Conservation (phyloP, 2,888 invertebrate genomes). For the Acanthosepion pharaonis region DNA sequence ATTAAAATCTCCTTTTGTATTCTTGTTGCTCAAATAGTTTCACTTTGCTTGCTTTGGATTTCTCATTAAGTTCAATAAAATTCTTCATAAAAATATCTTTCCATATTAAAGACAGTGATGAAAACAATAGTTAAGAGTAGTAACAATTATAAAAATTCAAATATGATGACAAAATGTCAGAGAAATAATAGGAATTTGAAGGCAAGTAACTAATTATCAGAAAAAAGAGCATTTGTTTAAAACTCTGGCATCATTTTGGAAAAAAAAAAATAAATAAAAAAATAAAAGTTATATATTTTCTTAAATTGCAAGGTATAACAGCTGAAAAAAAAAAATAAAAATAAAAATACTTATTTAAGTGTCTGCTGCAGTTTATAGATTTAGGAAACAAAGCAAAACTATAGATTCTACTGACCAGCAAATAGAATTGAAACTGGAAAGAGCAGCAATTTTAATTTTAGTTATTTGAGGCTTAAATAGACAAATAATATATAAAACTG, state of each 20-base stretch:
- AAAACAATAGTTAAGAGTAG: neutral
- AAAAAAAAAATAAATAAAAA: no score
- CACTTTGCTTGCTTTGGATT: neutral
- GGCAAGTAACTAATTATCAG: neutral
- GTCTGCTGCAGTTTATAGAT: constrained; percentile 18
- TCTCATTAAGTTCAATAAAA: neutral
- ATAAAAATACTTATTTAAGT: neutral
- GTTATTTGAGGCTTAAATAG: no score
- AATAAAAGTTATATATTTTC: neutral
- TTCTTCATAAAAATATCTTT: neutral
- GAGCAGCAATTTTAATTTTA: no score
- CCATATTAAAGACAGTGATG: neutral
- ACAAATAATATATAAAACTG: no score
- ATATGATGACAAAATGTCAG: neutral
- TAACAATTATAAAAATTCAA: neutral
- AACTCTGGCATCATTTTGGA: neutral
- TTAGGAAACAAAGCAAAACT: neutral
- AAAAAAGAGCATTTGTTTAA: neutral
- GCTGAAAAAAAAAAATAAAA: neutral
- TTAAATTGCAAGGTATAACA: neutral
- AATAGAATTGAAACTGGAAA: neutral
- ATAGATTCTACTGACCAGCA: neutral
- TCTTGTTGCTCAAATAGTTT: neutral
- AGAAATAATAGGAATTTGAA: neutral
- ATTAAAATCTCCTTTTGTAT: neutral